Evolutionary conservation across 2,113 vertebrate species (phyloP).

Genomic region (Artemisiospiza belli): DNA sequence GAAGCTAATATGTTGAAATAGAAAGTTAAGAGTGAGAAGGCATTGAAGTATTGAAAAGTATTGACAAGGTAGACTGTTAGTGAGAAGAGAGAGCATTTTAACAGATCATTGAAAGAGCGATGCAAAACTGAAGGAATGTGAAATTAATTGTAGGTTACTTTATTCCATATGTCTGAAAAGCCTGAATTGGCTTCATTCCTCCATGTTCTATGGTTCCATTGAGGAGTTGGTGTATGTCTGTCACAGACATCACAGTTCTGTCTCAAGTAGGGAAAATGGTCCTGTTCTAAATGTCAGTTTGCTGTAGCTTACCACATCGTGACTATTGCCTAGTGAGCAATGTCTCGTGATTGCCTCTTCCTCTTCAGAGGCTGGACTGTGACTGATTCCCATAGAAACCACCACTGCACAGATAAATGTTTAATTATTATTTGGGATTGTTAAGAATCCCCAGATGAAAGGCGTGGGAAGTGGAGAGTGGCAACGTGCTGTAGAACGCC

Average conservation of each 20-base stretch:
- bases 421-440: conserved; percentile 49
- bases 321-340: background rate
- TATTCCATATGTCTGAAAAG: background rate
- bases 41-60: background rate
- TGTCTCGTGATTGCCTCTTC: background rate
- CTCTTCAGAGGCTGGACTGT: background rate
- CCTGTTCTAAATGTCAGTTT: background rate
- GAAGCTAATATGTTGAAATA: background rate
- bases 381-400: background rate
- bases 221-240: background rate
- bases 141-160: conserved; percentile 4
- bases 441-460: background rate
- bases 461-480: background rate
- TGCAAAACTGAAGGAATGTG: background rate
- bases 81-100: background rate
- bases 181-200: background rate
- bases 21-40: background rate
- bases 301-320: background rate
- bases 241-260: background rate
- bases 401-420: background rate
- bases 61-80: background rate
- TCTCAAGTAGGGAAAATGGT: background rate
- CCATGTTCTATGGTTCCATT: background rate
- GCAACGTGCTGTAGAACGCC: background rate
- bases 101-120: background rate